Evolutionary conservation across 2,797 vertebrate genomes (phyloP).

Genomic region (Lemur catta): DNA sequence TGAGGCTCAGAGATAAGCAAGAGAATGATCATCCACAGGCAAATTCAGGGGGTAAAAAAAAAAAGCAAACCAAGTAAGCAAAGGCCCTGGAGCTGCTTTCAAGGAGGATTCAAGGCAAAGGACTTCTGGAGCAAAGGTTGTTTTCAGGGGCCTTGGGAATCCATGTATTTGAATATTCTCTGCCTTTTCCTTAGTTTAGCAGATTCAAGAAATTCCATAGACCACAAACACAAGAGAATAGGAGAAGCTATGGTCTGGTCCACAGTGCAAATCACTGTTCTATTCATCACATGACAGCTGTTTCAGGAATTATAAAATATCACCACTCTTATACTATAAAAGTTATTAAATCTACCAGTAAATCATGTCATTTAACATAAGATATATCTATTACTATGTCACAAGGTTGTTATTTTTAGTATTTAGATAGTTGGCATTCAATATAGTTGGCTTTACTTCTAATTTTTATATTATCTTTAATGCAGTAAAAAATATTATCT

Average conservation of each 20-base stretch:
- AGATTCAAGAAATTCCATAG: not conserved
- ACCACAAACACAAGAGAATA: not conserved
- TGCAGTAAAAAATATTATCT: not conserved
- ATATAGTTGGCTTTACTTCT: not conserved
- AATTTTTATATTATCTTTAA: not conserved
- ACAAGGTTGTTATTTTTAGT: not conserved
- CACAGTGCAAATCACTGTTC: not conserved
- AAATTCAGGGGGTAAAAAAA: not conserved
- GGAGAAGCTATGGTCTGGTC: not conserved
- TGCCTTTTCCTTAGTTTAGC: not conserved
- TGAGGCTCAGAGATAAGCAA: not conserved
- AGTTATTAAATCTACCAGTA: not conserved
- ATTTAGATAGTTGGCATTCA: not conserved
- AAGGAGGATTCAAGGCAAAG: not conserved
- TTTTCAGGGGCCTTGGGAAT: not conserved
- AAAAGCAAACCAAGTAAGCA: not conserved
- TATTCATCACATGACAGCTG: not conserved
- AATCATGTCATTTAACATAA: not conserved
- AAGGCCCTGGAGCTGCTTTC: not conserved
- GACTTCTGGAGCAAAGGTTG: not conserved
- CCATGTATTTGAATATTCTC: not conserved
- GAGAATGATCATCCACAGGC: not conserved
- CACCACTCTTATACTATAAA: not conserved
- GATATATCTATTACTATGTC: not conserved
- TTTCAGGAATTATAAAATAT: not conserved